Evolutionary conservation across 92 coral and sea anemone species (phyloP).

Genomic region (Phenganax marumi): DNA sequence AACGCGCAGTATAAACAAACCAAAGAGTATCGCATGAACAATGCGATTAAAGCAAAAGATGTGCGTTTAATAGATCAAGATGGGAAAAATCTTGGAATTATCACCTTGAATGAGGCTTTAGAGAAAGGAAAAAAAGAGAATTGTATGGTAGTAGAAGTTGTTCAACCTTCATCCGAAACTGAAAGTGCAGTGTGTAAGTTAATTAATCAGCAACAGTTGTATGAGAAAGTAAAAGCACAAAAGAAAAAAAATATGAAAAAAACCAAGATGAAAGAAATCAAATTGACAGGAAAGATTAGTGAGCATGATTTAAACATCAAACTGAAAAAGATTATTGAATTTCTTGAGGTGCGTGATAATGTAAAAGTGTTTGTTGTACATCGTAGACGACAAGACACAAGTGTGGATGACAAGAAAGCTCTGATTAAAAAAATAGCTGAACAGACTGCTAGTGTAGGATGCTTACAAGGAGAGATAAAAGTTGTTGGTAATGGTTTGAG

Average conservation of each 20-base stretch:
- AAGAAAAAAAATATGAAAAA: slow-evolving; percentile 33
- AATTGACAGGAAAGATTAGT: slow-evolving; percentile 36
- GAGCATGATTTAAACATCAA: slow-evolving; percentile 39
- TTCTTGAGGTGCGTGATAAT: slow-evolving; percentile 29
- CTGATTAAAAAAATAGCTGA: slow-evolving; percentile 29
- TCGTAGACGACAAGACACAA: slow-evolving; percentile 37
- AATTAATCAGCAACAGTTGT: slow-evolving; percentile 32
- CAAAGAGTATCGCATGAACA: slow-evolving; percentile 28
- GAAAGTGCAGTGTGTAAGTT: slow-evolving; percentile 11
- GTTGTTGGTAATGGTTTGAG: slow-evolving; percentile 40
- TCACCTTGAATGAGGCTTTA: slow-evolving; percentile 16
- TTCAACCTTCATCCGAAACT: slow-evolving; percentile 24
- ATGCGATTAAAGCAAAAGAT: slow-evolving; percentile 20
- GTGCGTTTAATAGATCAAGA: slow-evolving; percentile 42
- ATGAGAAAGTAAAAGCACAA: slow-evolving; percentile 33
- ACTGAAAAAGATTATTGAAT: slow-evolving; percentile 33
- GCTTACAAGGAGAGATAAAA: slow-evolving; percentile 33
- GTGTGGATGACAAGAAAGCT: slow-evolving; percentile 37
- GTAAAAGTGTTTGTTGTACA: slow-evolving; percentile 45
- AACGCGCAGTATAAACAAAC: neutral
- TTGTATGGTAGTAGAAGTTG: slow-evolving; percentile 35
- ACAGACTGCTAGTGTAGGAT: slow-evolving; percentile 28
- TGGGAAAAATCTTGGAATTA: slow-evolving; percentile 44
- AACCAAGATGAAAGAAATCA: slow-evolving; percentile 32
- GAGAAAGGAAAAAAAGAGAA: slow-evolving; percentile 11